Evolutionary conservation across 92 coral and sea anemone species (phyloP), one percentile per base, ranked within the genome.

Genomic region (Palythoa grandis): DNA sequence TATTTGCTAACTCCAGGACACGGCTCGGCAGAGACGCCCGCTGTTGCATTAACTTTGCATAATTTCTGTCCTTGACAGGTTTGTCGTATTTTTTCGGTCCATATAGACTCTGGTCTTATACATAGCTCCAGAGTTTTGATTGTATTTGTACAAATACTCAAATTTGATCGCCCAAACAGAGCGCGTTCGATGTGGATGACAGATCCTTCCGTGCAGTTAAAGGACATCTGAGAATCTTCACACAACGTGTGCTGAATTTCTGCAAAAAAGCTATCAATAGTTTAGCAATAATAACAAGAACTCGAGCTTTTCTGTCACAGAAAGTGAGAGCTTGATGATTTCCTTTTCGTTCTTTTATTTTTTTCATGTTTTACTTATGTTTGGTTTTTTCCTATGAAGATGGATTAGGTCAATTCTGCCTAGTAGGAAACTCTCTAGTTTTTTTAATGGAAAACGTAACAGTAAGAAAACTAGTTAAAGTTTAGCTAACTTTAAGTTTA

Each of bases 1-100:
- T 76, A 76, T 35, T 76, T 76, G 66, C 80, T 76, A 16, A 76
- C 80, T 16, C 61, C 61, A 7, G 47, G 63, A 50, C 80, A 76
- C 40, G 66, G 80, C 43, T 76, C 80, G 25, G 15, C 17, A 23
- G 50, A 76, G 0, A 35, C 6, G 5, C 66, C 80, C 23, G 66
- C 40, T 23, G 80, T n/a, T 3, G 80, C 80, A 20, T 12, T 52
- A 24, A 76, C 39, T 22, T 14, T 76, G 65, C 80, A 76, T 3
- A 61, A 76, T 24, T 52, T 52, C 2, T 61, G 80, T 12, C 80
- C 80, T 76, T 76, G 80, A 29, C 80, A 76, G 52, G 65, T 11
- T 5, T 52, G 63, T 24, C 65, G 61, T 14, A 35, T 16, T 38
- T 52, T 61, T 52, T 25, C 80, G 23, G 29, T 23, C 80, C 66